phyloP scores from a whole-genome alignment of 2,888 invertebrate species.

The Mythimna impura region DNA sequence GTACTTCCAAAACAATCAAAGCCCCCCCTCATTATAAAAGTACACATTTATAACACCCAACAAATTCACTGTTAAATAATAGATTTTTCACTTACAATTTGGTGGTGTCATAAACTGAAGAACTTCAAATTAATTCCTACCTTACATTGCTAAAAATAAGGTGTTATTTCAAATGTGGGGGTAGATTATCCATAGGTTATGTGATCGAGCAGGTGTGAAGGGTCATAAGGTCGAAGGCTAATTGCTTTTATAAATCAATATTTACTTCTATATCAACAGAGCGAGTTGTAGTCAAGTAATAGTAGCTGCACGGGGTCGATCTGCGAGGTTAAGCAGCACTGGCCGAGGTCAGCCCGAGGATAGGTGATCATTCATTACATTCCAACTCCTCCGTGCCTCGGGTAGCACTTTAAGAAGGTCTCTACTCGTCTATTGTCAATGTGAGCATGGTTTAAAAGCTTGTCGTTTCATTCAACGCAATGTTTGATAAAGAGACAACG shows the following conservation, averaged over 20 bases:
- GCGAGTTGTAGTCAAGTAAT: neutral
- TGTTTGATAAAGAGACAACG: too few relatives aligned
- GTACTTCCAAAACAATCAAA: slow-evolving; percentile 8
- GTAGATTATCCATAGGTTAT: slow-evolving; percentile 32
- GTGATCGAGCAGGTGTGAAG: slow-evolving; percentile 44
- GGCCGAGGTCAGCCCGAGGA: neutral
- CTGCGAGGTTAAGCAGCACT: neutral
- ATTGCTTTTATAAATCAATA: slow-evolving; percentile 58
- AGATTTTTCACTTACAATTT: slow-evolving; percentile 18
- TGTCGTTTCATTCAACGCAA: too few relatives aligned
- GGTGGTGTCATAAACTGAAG: slow-evolving; percentile 27
- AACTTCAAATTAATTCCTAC: neutral
- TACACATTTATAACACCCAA: slow-evolving; percentile 20
- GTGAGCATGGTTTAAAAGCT: too few relatives aligned
- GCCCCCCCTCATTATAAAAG: slow-evolving; percentile 23
- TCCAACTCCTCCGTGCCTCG: too few relatives aligned
- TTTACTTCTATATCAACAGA: slow-evolving; percentile 39
- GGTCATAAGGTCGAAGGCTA: slow-evolving; percentile 48
- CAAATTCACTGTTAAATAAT: slow-evolving; percentile 38
- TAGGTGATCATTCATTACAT: neutral
- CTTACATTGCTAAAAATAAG: neutral
- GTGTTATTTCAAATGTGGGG: slow-evolving; percentile 14
- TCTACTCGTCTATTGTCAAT: too few relatives aligned
- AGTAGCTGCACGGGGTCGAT: neutral
- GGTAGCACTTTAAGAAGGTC: too few relatives aligned